A percentile compares a stretch with the other conserved stretches of the same genome.
phyloP scores from a whole-genome alignment of 1,140 invertebrate genomes.

The Neotoxoptera formosana region DNA sequence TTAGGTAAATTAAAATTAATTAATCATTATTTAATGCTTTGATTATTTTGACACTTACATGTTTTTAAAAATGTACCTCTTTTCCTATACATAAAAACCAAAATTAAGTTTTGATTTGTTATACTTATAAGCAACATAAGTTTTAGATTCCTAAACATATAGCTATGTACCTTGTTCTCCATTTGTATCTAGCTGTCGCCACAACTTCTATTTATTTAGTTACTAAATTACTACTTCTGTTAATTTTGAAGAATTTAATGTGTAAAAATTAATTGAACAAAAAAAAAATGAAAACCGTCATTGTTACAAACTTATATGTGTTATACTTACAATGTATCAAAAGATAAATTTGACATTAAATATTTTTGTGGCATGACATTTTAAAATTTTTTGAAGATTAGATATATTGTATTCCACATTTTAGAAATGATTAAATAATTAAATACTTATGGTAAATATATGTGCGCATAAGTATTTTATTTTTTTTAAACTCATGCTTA shows the following conservation, averaged over 20 bases:
- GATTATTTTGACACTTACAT: too few relatives aligned
- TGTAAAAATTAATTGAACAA: neutral
- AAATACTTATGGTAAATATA: neutral
- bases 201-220: neutral
- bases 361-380: neutral
- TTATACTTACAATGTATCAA: constrained; percentile 7
- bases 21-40: too few relatives aligned
- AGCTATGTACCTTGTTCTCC: neutral
- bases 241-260: neutral
- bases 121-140: neutral
- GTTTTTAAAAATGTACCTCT: too few relatives aligned
- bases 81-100: too few relatives aligned
- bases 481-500: neutral
- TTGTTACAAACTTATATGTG: neutral
- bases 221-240: neutral
- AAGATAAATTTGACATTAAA: neutral
- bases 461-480: neutral
- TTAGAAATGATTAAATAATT: neutral
- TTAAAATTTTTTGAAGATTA: neutral
- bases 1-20: too few relatives aligned
- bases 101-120: too few relatives aligned
- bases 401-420: neutral
- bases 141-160: neutral
- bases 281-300: neutral
- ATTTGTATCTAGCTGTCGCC: neutral